phyloP scores from a whole-genome alignment of 2,113 vertebrate species.

The Odontophorus gujanensis region DNA sequence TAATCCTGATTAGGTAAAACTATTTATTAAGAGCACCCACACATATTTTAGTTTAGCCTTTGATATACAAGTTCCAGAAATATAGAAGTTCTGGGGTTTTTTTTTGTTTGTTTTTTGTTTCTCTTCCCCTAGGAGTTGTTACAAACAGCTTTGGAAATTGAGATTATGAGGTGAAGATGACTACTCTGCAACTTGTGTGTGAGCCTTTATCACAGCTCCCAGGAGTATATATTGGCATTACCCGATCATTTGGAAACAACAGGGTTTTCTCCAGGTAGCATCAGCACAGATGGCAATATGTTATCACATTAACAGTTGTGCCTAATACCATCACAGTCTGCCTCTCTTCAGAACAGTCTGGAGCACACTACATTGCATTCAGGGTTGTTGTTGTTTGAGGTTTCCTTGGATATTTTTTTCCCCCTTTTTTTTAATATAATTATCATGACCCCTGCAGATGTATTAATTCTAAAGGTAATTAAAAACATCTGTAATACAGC shows the following conservation, averaged over 20 bases:
- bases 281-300: slow-evolving; percentile 67
- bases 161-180: background rate
- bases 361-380: slow-evolving; percentile 22
- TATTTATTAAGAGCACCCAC: background rate
- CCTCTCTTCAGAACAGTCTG: slow-evolving; percentile 51
- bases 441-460: background rate
- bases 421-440: background rate
- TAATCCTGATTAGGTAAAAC: background rate
- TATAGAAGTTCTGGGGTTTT: background rate
- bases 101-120: background rate
- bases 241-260: slow-evolving; percentile 59
- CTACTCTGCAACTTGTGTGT: background rate
- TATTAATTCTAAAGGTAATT: background rate
- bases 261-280: slow-evolving; percentile 68
- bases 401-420: background rate
- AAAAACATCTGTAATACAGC: background rate
- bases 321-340: slow-evolving; percentile 62
- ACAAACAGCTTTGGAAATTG: slow-evolving; percentile 32
- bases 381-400: background rate
- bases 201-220: slow-evolving; percentile 34
- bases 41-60: background rate
- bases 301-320: slow-evolving; percentile 65
- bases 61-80: background rate
- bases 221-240: slow-evolving; percentile 41
- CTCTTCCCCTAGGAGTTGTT: background rate